These are phyloP conservation scores for Siphamia tubifer DNA, from an alignment of 2,113 vertebrate species.

Conservation along the genomic window DNA sequence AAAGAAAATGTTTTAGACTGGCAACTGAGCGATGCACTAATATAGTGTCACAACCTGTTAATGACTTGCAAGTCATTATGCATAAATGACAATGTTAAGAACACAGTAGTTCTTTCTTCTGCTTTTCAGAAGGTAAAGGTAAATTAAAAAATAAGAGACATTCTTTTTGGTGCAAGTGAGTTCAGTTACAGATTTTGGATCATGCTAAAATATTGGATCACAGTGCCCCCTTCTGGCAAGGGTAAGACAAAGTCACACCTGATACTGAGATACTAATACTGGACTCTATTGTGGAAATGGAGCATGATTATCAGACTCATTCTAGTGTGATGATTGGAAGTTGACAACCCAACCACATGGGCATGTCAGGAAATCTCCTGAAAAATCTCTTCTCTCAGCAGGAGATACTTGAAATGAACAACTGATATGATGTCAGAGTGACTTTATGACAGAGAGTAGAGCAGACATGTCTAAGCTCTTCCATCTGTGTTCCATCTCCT, in stretches of 20 bases:
- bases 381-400: not conserved
- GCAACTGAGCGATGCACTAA: no score
- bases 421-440: not conserved
- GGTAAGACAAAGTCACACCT: not conserved
- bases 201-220: constrained; percentile 4
- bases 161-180: no score
- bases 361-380: not conserved
- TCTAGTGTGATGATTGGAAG: not conserved
- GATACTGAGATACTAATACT: no score
- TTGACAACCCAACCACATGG: not conserved
- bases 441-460: not conserved
- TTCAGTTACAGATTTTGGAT: no score
- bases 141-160: no score
- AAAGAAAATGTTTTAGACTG: no score
- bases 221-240: constrained; percentile 59
- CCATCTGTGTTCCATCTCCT: constrained; percentile 13
- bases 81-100: no score
- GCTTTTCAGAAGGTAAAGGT: no score
- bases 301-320: not conserved
- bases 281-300: not conserved
- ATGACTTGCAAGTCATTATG: no score
- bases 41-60: no score
- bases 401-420: not conserved
- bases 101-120: no score
- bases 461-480: constrained; percentile 13